phyloP scores from a whole-genome alignment of 2,797 vertebrate species.

The Staurois parvus region DNA sequence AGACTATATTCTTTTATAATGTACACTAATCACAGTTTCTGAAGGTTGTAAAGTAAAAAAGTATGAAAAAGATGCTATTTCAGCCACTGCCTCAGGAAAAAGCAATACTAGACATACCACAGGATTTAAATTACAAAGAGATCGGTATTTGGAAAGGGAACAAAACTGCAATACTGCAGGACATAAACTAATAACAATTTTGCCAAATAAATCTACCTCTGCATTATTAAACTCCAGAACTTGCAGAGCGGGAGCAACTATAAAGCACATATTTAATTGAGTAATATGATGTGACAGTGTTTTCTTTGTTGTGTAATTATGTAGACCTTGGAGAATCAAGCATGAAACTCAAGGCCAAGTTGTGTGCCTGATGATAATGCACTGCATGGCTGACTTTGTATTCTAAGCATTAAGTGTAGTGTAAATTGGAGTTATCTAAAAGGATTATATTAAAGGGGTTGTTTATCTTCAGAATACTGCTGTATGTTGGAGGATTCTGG shows the following conservation, averaged over 20 bases:
- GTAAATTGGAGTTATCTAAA: background rate
- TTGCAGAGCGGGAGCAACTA: background rate
- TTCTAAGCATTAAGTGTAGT: slow-evolving; percentile 2
- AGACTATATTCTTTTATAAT: background rate
- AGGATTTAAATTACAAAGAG: background rate
- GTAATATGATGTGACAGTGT: slow-evolving; percentile 9
- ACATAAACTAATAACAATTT: background rate
- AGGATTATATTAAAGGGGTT: background rate
- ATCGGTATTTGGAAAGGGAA: background rate
- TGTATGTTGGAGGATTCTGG: background rate
- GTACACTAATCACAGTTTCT: background rate
- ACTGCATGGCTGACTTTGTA: slow-evolving; percentile 11
- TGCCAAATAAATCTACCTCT: background rate
- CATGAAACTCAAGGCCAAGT: slow-evolving; percentile 33
- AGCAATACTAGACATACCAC: background rate
- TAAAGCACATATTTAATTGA: background rate
- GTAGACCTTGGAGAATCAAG: slow-evolving; percentile 8
- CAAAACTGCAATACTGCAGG: background rate
- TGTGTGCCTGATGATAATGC: slow-evolving; percentile 26
- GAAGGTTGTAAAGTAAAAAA: background rate
- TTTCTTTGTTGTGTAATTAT: background rate
- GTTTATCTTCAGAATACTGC: background rate
- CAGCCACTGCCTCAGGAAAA: background rate
- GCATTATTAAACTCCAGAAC: background rate
- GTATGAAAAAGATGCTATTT: background rate